Conservation (phyloP, 2,888 invertebrate species). For the Dione vanillae region DNA sequence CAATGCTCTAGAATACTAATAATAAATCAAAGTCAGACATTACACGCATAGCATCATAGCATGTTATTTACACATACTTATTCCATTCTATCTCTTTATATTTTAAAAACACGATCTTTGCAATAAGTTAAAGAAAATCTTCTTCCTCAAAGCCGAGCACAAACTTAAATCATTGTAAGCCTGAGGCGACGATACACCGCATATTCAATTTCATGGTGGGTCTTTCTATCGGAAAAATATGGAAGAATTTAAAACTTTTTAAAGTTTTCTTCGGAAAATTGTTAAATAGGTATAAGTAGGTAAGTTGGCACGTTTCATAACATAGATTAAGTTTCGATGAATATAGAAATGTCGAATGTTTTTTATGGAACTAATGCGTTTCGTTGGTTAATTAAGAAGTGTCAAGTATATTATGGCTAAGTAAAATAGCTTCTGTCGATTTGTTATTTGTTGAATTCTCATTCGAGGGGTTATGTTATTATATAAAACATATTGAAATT, state of each 20-base stretch:
- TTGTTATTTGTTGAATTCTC: too few species aligned
- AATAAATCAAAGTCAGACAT: too few species aligned
- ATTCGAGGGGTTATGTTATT: too few species aligned
- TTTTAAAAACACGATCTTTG: not conserved
- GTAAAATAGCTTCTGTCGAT: too few species aligned
- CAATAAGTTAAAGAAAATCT: constrained; percentile 5
- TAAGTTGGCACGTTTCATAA: not conserved
- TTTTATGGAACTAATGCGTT: too few species aligned
- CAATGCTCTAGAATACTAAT: too few species aligned
- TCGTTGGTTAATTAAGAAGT: too few species aligned
- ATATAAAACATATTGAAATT: not conserved
- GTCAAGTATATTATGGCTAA: too few species aligned
- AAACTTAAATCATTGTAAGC: constrained; percentile 27
- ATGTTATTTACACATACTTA: not conserved
- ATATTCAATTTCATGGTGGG: constrained; percentile 30
- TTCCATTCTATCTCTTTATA: not conserved
- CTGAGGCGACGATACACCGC: constrained; percentile 22
- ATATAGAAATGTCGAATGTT: too few species aligned
- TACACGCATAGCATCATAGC: not conserved
- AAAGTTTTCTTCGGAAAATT: constrained; percentile 4
- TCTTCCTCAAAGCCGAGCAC: constrained; percentile 15
- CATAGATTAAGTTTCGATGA: not conserved
- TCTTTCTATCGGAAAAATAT: constrained; percentile 32
- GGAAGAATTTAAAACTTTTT: constrained; percentile 3
- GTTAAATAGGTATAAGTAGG: not conserved